These are phyloP conservation scores for Pyrocoelia pectoralis DNA, from an alignment of 2,888 invertebrate genomes.

Conservation along the genomic window DNA sequence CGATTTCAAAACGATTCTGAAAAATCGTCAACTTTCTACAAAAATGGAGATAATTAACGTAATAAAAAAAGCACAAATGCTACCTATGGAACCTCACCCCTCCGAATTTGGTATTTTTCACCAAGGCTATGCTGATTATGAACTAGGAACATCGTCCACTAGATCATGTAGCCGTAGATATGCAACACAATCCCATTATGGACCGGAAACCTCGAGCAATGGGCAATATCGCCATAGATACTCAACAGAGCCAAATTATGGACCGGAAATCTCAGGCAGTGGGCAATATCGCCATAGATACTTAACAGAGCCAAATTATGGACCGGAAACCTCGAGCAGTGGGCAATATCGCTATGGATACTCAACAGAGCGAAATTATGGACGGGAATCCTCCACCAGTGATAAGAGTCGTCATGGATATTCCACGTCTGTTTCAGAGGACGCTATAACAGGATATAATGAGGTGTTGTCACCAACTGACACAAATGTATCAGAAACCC, in stretches of 20 bases:
- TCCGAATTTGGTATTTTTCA: background rate
- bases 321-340: background rate
- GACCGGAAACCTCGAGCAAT: background rate
- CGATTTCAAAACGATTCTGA: slow-evolving; percentile 45
- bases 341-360: background rate
- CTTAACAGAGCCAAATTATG: background rate
- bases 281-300: background rate
- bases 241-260: background rate
- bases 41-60: background rate
- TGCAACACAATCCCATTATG: background rate
- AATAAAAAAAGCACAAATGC: background rate
- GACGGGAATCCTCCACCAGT: background rate
- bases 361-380: background rate
- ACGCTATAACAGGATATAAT: background rate
- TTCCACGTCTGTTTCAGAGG: background rate
- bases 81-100: background rate
- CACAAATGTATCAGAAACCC: background rate
- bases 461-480: background rate
- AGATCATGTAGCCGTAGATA: background rate
- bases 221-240: background rate
- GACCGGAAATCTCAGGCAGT: background rate
- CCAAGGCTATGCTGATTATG: background rate
- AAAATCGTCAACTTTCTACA: background rate
- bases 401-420: background rate
- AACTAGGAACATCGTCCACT: background rate